Evolutionary conservation across 2,797 vertebrate genomes (phyloP).

Genomic region (Sebastes trivittatus): DNA sequence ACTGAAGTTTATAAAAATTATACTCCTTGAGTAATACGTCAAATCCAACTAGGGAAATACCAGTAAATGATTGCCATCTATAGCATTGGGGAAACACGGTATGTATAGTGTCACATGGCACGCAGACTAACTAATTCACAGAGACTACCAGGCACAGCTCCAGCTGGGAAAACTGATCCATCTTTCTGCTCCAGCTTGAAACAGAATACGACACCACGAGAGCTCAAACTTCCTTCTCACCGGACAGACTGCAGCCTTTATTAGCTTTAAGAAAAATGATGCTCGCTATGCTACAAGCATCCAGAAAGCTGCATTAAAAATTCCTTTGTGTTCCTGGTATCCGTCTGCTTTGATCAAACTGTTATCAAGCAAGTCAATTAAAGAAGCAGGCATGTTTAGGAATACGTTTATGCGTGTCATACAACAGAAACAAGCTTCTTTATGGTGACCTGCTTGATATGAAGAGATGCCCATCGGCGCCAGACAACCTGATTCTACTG

Average conservation of each 20-base stretch:
- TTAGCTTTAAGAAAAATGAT: constrained; percentile 14
- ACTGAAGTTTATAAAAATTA: background rate
- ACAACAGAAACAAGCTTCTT: background rate
- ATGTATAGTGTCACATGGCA: background rate
- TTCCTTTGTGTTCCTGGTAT: background rate
- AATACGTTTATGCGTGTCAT: background rate
- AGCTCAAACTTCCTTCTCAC: constrained; percentile 4
- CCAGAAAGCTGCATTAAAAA: background rate
- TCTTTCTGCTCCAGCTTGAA: constrained; percentile 10
- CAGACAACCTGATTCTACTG: background rate
- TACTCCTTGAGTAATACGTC: background rate
- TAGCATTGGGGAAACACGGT: background rate
- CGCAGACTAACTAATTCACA: background rate
- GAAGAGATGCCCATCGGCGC: background rate
- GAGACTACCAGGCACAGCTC: background rate
- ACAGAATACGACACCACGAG: background rate
- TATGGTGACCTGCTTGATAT: background rate
- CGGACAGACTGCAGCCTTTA: constrained; percentile 12
- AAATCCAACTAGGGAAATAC: background rate
- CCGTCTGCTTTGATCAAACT: background rate
- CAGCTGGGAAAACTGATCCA: constrained; percentile 1
- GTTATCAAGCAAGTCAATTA: background rate
- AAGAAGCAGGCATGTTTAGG: background rate
- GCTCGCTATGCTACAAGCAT: background rate
- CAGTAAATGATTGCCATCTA: background rate